Conservation (phyloP, 37 sponge, comb jelly and placozoan species). For the Ephydatia muelleri region DNA sequence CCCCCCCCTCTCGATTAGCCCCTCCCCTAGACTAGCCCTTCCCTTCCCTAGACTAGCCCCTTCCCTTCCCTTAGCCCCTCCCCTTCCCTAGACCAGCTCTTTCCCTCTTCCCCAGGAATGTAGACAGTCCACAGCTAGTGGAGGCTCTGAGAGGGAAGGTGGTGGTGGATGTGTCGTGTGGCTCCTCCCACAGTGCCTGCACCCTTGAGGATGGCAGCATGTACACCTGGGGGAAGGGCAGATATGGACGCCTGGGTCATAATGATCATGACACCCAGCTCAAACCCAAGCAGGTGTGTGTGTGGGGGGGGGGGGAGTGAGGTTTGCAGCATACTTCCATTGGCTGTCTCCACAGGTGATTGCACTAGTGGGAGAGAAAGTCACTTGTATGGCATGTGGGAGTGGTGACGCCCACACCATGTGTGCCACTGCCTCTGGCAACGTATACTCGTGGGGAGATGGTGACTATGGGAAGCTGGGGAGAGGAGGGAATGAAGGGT, state of each 20-base stretch:
- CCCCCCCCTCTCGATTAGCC: not conserved
- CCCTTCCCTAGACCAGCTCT: not conserved
- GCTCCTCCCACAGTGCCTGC: constrained; percentile 96
- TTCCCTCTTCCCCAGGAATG: constrained; percentile 38
- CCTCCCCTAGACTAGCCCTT: not conserved
- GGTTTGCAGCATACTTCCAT: not conserved
- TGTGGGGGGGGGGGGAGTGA: too few relatives aligned
- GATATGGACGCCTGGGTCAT: constrained; percentile 96
- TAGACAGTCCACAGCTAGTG: constrained; percentile 72
- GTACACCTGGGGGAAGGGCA: constrained; percentile 97
- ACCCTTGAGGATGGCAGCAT: constrained; percentile 82
- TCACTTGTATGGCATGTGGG: constrained; percentile 83
- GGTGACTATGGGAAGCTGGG: constrained; percentile 98
- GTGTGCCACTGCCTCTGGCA: constrained; percentile 58
- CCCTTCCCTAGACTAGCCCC: not conserved
- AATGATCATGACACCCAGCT: constrained; percentile 87
- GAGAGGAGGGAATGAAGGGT: constrained; percentile 92
- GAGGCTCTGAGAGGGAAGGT: constrained; percentile 68
- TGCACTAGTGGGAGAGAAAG: constrained; percentile 69
- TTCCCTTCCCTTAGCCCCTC: not conserved
- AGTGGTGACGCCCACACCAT: constrained; percentile 97
- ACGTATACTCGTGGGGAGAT: constrained; percentile 95
- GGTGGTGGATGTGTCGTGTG: constrained; percentile 80
- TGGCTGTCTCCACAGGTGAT: constrained; percentile 43
- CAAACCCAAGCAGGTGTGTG: constrained; percentile 86